Conservation (phyloP, 2,888 invertebrate genomes). For the Pardosa pseudoannulata region DNA sequence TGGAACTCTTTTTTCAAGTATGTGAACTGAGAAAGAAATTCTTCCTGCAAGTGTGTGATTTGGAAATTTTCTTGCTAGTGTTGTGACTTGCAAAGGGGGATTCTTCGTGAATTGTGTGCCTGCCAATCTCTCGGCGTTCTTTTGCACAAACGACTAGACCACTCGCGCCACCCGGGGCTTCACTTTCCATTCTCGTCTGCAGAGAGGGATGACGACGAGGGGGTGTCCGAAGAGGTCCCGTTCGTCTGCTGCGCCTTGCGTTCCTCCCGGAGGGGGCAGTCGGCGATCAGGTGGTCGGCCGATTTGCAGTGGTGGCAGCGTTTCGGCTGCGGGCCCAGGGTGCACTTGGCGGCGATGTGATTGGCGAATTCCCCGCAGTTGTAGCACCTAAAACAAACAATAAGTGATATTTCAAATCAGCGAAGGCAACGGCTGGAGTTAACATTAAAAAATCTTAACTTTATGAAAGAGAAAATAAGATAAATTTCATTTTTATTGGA, state of each 20-base stretch:
- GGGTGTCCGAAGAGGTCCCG: slow-evolving; percentile 33
- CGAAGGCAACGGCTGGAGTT: too few species aligned
- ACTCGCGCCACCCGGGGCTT: background rate
- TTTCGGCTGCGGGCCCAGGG: slow-evolving; percentile 91
- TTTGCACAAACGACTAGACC: background rate
- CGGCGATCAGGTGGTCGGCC: slow-evolving; percentile 91
- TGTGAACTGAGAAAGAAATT: too few species aligned
- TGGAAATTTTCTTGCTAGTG: too few species aligned
- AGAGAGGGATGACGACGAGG: slow-evolving; percentile 45
- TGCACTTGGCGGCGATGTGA: slow-evolving; percentile 93
- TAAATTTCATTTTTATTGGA: too few species aligned
- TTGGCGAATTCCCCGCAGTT: slow-evolving; percentile 95
- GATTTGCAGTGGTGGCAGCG: slow-evolving; percentile 93
- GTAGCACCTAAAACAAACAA: slow-evolving; percentile 86
- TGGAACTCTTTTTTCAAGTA: too few species aligned
- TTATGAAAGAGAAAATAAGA: too few species aligned
- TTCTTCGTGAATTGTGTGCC: too few species aligned
- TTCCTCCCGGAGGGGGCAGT: slow-evolving; percentile 83
- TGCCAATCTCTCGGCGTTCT: background rate
- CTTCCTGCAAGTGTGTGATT: too few species aligned
- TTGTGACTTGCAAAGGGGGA: too few species aligned
- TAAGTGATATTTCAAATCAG: background rate
- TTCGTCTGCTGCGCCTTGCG: slow-evolving; percentile 56
- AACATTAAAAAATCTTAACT: too few species aligned
- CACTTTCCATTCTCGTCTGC: slow-evolving; percentile 31